These are phyloP conservation scores for Protomyctophum bolini DNA, from an alignment of 2,113 vertebrate genomes.

Conservation along the genomic window DNA sequence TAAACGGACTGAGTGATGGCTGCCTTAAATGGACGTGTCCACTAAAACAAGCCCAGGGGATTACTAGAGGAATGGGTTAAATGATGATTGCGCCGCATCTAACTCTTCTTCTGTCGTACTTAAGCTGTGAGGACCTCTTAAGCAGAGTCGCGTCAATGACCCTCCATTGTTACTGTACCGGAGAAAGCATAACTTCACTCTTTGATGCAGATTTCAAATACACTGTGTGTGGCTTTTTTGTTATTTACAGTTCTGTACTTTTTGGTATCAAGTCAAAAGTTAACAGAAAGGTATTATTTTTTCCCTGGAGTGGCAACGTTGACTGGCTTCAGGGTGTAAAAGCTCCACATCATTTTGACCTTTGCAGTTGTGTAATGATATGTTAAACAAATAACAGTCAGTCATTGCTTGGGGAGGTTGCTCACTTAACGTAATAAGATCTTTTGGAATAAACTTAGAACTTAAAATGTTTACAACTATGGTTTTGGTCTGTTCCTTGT, in stretches of 20 bases:
- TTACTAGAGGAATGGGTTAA: not conserved
- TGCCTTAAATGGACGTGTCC: constrained; percentile 34
- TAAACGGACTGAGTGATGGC: not conserved
- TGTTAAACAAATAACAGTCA: not conserved
- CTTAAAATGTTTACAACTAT: constrained; percentile 19
- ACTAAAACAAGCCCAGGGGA: constrained; percentile 19
- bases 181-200: not conserved
- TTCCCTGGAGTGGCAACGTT: not conserved
- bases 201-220: constrained; percentile 2
- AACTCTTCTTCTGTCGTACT: not conserved
- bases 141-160: constrained; percentile 16
- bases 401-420: not conserved
- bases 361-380: not conserved
- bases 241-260: constrained; percentile 23
- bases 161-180: not conserved
- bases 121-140: not conserved
- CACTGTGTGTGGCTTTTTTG: not conserved
- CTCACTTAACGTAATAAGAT: constrained; percentile 1
- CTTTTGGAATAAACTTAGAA: constrained; percentile 64
- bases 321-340: constrained; percentile 25
- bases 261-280: not conserved
- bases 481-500: constrained; percentile 13
- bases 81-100: constrained; percentile 8
- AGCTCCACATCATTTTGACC: constrained; percentile 20
- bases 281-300: not conserved